Base-by-base conservation (phyloP, 2,113 vertebrate species). In the Calonectris borealis region DNA sequence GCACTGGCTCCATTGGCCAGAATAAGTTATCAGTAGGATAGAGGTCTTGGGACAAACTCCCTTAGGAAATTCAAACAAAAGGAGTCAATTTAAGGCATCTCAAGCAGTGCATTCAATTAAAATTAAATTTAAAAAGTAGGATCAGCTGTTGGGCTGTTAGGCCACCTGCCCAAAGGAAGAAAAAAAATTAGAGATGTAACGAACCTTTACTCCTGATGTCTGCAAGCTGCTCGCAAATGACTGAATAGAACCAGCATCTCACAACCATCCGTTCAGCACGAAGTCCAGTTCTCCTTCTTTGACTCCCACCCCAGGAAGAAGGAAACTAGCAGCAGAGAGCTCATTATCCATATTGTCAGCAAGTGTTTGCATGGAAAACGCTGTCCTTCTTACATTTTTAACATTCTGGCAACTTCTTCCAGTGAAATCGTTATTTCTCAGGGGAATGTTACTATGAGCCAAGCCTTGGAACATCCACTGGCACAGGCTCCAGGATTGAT, bases 11-110 rank as follows among this genome's bases (percentile, higher is more conserved):
- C 87, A 79, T 95, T 96, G 97, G 90, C 95, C 97, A 97, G 98
- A 98, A 96, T 98, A 98, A 98, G 98, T 98, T 98, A 98, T 98
- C 98, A 98, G 95, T 85, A 95, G 95, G 88, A 96, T 79, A 94
- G 86, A 98, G 97, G 97, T 95, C 97, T 96, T 97, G 96, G 97
- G 97, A 95, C 93, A 97, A 95, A 92, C 42, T 98, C 97, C 97
- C 97, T 49, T 48, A 97, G 97, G 97, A 98, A 97, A 98, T 97
- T 94, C 95, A 97, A 96, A 98, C 95, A 95, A 96, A 97, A 97
- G 92, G 94, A 94, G 96, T 96, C 96, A 93, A 94, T 97, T 97
- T 96, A 98, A 97, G 91, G 88, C 96, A 96, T 97, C 93, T 95
- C 83, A 93, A 97, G 91, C 82, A 93, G 71, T 95, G 95, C 94